These are phyloP conservation scores for Australoheros scitulus DNA, from an alignment of 2,113 vertebrate genomes.

Conservation along the genomic window DNA sequence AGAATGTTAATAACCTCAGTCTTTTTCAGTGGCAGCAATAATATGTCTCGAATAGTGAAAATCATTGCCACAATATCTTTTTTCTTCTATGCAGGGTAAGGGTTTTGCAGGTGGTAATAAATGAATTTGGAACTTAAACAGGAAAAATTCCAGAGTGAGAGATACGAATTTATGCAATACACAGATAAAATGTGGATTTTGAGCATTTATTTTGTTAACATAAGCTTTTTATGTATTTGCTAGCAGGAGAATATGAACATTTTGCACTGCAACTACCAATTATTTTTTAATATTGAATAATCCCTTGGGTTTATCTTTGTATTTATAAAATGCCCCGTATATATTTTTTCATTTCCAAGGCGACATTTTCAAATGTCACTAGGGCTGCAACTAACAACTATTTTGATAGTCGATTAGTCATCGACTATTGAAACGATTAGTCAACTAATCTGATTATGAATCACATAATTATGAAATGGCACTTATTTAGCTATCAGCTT, in stretches of 20 bases:
- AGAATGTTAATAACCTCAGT: not conserved
- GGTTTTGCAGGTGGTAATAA: slow-evolving; percentile 20
- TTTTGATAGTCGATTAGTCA: too few species aligned
- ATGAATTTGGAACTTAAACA: not conserved
- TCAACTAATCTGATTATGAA: too few species aligned
- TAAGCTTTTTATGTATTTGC: not conserved
- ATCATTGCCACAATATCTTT: not conserved
- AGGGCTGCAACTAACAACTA: too few species aligned
- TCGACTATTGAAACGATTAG: too few species aligned
- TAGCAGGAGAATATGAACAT: not conserved
- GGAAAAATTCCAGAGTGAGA: not conserved
- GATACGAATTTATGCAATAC: not conserved
- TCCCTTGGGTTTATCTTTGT: not conserved
- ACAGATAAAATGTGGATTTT: not conserved
- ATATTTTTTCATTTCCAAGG: not conserved
- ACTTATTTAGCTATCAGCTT: too few species aligned
- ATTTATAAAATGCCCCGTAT: not conserved
- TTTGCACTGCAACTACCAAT: not conserved
- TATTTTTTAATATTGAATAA: not conserved
- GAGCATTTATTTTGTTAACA: not conserved
- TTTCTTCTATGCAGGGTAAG: slow-evolving; percentile 1
- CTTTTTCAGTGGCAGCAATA: not conserved
- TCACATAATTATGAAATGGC: too few species aligned
- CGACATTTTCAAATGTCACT: not conserved
- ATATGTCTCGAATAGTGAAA: not conserved